Percentiles rank a stretch among this genome's conserved stretches.
These are phyloP conservation scores for Pammene aurita DNA, from an alignment of 2,888 invertebrate genomes.

Conservation along the genomic window DNA sequence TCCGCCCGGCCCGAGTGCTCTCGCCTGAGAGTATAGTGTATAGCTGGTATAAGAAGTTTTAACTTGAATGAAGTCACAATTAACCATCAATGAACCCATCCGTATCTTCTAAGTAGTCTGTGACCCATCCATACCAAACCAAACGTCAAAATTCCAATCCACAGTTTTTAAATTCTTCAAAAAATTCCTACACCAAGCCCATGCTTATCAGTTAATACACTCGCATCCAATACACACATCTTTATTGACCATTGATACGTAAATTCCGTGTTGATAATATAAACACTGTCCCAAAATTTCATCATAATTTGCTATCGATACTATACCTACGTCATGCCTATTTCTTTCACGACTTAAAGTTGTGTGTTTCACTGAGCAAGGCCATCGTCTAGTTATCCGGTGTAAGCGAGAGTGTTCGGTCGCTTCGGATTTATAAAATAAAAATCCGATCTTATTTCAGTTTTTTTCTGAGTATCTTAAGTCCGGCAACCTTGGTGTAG, in stretches of 20 bases:
- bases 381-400: constrained; percentile 62
- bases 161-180: constrained; percentile 30
- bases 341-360: constrained; percentile 57
- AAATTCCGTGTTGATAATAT: constrained; percentile 23
- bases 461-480: constrained; percentile 47
- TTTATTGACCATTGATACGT: constrained; percentile 4
- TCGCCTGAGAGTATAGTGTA: no score
- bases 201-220: constrained; percentile 1
- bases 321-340: constrained; percentile 49
- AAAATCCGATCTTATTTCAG: constrained; percentile 20
- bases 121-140: constrained; percentile 15
- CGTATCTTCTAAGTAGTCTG: no score
- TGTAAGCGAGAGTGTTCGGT: constrained; percentile 54
- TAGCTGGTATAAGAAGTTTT: no score
- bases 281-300: constrained; percentile 25
- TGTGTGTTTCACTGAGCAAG: constrained; percentile 60
- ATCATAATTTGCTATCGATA: constrained; percentile 52
- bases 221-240: neutral
- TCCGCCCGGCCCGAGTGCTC: no score
- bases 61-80: constrained; percentile 3
- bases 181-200: constrained; percentile 11
- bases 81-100: no score
- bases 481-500: constrained; percentile 63
- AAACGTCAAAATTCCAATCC: constrained; percentile 35
- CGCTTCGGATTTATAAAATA: constrained; percentile 46